Evolutionary conservation across 2,888 invertebrate species (phyloP), one percentile per base, ranked within the genome.

Genomic region (Drosophila fulvimacula): DNA sequence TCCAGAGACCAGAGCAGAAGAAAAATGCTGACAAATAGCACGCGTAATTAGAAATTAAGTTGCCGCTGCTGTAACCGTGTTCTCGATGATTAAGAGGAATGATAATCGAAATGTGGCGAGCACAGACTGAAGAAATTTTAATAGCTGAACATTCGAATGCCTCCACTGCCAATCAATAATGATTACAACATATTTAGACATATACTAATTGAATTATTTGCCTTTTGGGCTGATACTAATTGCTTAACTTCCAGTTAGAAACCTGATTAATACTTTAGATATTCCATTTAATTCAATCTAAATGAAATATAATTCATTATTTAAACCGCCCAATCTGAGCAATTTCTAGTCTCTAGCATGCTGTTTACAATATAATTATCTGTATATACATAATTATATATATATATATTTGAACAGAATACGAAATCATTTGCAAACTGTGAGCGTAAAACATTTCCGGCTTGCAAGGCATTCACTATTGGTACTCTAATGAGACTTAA

Each of bases 11-110:
- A 19, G 44, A 13, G 39, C 5, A 38, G 24, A 15, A 34, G 11
- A 61, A 60, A 80, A 83, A 62, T 73, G 83, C 88, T 83, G 83
- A 88, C 88, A 83, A 83, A 86, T 83, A 69, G 87, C 67, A 88
- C 87, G 83, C 84, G 83, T 84, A 84, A 84, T 84, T 84, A 84
- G 83, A 88, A 84, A 88, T 88, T 83, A 86, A 88, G 88, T 83
- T 79, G 69, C 67, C 58, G 52, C 53, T 61, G 79, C 76, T 58
- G 65, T 61, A 51, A 61, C 73, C 49, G 68, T 48, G 60, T 67
- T 69, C 63, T 30, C 70, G 85, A 79, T 88, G 88, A 82, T 88
- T 82, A 79, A 69, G 80, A 68, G 62, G 57, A 70, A 79, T 88
- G 86, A 73, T 85, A 82, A 85, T 73, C 80, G 73, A 68, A 82